Conservation (phyloP, 35 echinoderm and acorn worm genomes). For the Ptychodera flava region DNA sequence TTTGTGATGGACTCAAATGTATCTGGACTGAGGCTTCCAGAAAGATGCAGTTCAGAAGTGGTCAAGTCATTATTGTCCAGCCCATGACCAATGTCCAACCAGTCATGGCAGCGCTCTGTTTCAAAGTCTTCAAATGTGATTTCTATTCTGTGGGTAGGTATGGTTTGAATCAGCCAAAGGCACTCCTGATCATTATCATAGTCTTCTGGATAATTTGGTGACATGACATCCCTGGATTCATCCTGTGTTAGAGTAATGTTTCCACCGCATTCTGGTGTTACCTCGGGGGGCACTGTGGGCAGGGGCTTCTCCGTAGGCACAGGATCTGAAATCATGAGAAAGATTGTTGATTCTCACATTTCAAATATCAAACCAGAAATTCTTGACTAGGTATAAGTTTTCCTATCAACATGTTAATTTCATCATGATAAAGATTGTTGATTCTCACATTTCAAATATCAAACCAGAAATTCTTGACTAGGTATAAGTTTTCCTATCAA, state of each 20-base stretch:
- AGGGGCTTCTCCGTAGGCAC: neutral
- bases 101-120: constrained; percentile 60
- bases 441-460: too few species aligned
- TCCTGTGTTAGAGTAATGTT: neutral
- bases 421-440: too few species aligned
- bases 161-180: constrained; percentile 22
- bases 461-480: too few species aligned
- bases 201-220: constrained; percentile 21
- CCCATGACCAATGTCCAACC: constrained; percentile 59
- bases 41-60: constrained; percentile 29
- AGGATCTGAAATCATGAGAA: neutral
- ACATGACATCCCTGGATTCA: constrained; percentile 4
- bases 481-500: too few species aligned
- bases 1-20: neutral
- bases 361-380: too few species aligned
- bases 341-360: too few species aligned
- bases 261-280: constrained; percentile 8
- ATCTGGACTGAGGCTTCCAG: constrained; percentile 27
- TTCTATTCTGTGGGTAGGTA: constrained; percentile 9
- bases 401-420: too few species aligned
- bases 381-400: too few species aligned
- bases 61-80: constrained; percentile 21
- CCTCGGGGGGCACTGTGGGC: neutral
- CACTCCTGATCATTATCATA: constrained; percentile 18
- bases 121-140: constrained; percentile 34